Evolutionary conservation across 2,113 vertebrate species (phyloP).

Genomic region (Beaufortia kweichowensis): DNA sequence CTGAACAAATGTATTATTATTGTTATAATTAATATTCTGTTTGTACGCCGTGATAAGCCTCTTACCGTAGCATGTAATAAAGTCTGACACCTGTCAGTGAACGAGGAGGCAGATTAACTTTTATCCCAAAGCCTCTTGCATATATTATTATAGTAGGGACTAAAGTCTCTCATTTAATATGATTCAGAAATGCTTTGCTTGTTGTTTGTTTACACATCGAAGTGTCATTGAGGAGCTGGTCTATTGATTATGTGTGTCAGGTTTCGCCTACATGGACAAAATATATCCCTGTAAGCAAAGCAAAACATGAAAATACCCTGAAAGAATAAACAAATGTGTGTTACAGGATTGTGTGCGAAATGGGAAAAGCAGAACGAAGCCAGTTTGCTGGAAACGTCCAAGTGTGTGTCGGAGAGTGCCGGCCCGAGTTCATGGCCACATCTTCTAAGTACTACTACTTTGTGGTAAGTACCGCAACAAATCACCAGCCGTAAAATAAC

Average conservation of each 20-base stretch:
- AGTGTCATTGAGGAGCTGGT: constrained; percentile 15
- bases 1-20: constrained; percentile 12
- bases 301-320: too few relatives aligned
- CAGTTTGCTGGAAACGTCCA: constrained; percentile 91
- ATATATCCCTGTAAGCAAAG: too few relatives aligned
- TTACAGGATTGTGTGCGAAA: constrained; percentile 95
- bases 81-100: constrained; percentile 48
- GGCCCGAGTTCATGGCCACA: constrained; percentile 87
- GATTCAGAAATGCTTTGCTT: not conserved
- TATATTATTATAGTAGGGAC: constrained; percentile 26
- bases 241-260: not conserved
- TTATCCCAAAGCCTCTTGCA: constrained; percentile 6
- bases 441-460: constrained; percentile 96
- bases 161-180: not conserved
- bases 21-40: not conserved
- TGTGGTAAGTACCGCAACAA: constrained; percentile 83
- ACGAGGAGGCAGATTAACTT: constrained; percentile 46
- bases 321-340: not conserved
- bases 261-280: too few relatives aligned
- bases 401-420: constrained; percentile 91
- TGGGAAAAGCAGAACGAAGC: constrained; percentile 92
- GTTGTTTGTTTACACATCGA: not conserved
- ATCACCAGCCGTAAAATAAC: constrained; percentile 9
- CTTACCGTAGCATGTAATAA: constrained; percentile 50
- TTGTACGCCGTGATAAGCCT: constrained; percentile 41